Evolutionary conservation across 2,113 vertebrate species (phyloP).

Genomic region (Pollimyrus isidori): DNA sequence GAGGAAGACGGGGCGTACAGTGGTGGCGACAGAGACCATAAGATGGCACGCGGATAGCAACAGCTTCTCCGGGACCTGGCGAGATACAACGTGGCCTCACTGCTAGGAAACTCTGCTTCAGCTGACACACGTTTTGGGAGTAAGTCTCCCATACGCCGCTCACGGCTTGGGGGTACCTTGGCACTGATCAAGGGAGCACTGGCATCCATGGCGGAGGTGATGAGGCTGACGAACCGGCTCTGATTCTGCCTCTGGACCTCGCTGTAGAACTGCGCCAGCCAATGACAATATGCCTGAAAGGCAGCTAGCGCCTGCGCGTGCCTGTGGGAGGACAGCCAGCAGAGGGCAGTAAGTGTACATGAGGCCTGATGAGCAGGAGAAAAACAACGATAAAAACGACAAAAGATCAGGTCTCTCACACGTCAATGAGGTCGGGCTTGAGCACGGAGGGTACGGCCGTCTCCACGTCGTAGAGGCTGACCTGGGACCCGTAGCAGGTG

Average conservation of each 20-base stretch:
- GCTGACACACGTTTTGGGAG: background rate
- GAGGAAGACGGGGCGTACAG: slow-evolving; percentile 87
- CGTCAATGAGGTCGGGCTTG: slow-evolving; percentile 93
- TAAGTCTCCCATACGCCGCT: background rate
- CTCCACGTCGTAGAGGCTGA: slow-evolving; percentile 91
- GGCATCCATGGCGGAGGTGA: slow-evolving; percentile 85
- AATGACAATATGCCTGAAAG: slow-evolving; percentile 90
- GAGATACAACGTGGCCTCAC: background rate
- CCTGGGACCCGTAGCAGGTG: slow-evolving; percentile 88
- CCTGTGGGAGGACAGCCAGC: slow-evolving; percentile 41
- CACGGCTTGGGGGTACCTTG: slow-evolving; percentile 66
- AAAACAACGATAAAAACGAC: too few relatives aligned
- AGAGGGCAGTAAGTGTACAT: background rate
- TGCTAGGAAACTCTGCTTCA: background rate
- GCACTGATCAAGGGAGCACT: slow-evolving; percentile 84
- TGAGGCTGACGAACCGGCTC: slow-evolving; percentile 80
- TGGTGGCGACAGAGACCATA: slow-evolving; percentile 86
- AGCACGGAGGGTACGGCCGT: slow-evolving; percentile 92
- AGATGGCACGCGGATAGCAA: slow-evolving; percentile 86
- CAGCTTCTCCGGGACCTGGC: slow-evolving; percentile 90
- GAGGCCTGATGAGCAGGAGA: background rate
- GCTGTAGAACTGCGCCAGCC: slow-evolving; percentile 91
- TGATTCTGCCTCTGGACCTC: slow-evolving; percentile 86
- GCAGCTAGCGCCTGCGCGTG: slow-evolving; percentile 94
- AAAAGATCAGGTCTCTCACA: slow-evolving; percentile 68